Evolutionary conservation across 2,888 invertebrate species (phyloP).

Genomic region (Synergus gifuensis): DNA sequence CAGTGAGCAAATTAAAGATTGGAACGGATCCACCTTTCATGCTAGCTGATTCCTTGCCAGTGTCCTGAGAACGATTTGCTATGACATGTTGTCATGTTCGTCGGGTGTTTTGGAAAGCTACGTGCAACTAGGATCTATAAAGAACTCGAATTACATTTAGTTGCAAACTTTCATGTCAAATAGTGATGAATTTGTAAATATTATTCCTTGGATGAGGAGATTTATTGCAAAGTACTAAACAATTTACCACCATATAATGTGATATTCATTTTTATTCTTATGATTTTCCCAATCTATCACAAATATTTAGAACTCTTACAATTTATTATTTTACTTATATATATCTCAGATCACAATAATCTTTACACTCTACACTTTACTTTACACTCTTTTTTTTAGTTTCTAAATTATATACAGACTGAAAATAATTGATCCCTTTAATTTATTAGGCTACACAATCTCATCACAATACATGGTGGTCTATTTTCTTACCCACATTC

Average conservation of each 20-base stretch:
- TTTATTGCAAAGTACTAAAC: neutral
- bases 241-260: neutral
- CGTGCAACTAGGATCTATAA: slow-evolving; percentile 59
- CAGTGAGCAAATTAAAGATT: slow-evolving; percentile 31
- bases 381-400: too few relatives aligned
- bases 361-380: too few relatives aligned
- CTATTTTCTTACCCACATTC: neutral
- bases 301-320: too few relatives aligned
- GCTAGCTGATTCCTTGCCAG: slow-evolving; percentile 47
- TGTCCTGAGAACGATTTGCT: slow-evolving; percentile 56
- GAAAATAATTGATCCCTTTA: neutral
- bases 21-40: slow-evolving; percentile 63
- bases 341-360: too few relatives aligned
- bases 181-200: neutral
- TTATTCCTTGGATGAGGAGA: neutral
- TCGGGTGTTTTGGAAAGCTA: slow-evolving; percentile 58
- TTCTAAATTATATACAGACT: too few relatives aligned
- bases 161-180: slow-evolving; percentile 55
- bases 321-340: too few relatives aligned
- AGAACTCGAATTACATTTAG: slow-evolving; percentile 51
- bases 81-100: slow-evolving; percentile 57
- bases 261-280: neutral
- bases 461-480: neutral
- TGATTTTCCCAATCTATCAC: neutral
- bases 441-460: neutral